Conservation (phyloP, 2,797 vertebrate genomes). For the Spinus pinus region DNA sequence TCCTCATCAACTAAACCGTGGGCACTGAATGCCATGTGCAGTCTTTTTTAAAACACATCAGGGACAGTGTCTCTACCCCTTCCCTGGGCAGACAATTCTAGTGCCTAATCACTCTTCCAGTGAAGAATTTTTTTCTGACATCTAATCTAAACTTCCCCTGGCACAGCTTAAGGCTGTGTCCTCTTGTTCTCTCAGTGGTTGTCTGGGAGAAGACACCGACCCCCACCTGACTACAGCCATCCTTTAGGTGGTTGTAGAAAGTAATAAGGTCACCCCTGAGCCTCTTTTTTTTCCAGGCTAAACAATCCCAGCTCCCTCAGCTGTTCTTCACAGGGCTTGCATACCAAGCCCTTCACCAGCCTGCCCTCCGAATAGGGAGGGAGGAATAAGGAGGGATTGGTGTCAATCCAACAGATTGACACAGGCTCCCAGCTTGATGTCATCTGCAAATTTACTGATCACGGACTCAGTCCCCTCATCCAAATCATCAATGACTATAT, state of each 20-base stretch:
- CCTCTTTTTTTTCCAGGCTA: background rate
- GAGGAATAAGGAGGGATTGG: too few relatives aligned
- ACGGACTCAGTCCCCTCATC: background rate
- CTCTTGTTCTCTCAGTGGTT: rapidly evolving
- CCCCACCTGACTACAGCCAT: background rate
- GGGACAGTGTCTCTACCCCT: rapidly evolving
- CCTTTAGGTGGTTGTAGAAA: background rate
- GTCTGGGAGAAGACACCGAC: background rate
- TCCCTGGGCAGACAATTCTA: rapidly evolving
- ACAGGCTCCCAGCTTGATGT: background rate
- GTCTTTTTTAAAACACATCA: background rate
- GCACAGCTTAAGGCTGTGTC: too few relatives aligned
- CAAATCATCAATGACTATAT: background rate
- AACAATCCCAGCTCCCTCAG: background rate
- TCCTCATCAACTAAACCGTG: background rate
- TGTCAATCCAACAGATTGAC: background rate
- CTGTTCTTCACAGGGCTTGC: background rate
- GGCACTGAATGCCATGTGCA: rapidly evolving
- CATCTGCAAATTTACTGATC: background rate
- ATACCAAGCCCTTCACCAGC: too few relatives aligned
- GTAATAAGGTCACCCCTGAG: background rate
- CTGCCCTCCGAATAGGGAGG: too few relatives aligned
- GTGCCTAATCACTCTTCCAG: background rate
- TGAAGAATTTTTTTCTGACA: background rate
- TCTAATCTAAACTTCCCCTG: background rate